Evolutionary conservation across 2,113 vertebrate genomes (phyloP).

Genomic region (Grammomys dolichurus): DNA sequence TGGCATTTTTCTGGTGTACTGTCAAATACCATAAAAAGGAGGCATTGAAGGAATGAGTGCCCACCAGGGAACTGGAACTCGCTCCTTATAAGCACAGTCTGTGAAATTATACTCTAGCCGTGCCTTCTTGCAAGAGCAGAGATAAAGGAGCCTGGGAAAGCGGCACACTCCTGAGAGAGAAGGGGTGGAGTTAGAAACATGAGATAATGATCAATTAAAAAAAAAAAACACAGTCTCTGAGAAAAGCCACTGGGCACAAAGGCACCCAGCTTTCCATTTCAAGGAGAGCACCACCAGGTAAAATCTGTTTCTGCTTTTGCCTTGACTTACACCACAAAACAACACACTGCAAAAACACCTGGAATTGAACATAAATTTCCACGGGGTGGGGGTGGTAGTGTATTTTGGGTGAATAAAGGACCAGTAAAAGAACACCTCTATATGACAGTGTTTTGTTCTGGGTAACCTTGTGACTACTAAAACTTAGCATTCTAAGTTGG

Average conservation of each 20-base stretch:
- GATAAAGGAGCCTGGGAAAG: conserved; percentile 31
- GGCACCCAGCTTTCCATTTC: background rate
- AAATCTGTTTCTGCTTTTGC: conserved; percentile 33
- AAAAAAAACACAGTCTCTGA: background rate
- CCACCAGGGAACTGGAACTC: background rate
- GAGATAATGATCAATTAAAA: background rate
- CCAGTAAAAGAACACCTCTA: background rate
- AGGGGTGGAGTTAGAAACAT: background rate
- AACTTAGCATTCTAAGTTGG: conserved; percentile 19
- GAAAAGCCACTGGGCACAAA: background rate
- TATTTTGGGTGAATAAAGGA: background rate
- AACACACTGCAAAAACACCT: conserved; percentile 29
- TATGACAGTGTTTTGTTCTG: background rate
- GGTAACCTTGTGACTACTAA: background rate
- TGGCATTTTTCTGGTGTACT: conserved; percentile 9
- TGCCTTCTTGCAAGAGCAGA: conserved; percentile 30
- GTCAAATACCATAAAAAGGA: background rate
- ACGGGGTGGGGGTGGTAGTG: background rate
- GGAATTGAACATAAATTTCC: conserved; percentile 16
- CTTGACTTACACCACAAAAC: conserved; percentile 34
- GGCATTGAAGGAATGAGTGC: conserved; percentile 35
- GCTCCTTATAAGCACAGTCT: background rate
- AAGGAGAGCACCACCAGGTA: conserved; percentile 4
- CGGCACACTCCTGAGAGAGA: background rate
- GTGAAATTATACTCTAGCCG: conserved; percentile 50